Evolutionary conservation across 2,888 invertebrate genomes (phyloP), one percentile per base, ranked within the genome.

Genomic region (Platynereis dumerilii): DNA sequence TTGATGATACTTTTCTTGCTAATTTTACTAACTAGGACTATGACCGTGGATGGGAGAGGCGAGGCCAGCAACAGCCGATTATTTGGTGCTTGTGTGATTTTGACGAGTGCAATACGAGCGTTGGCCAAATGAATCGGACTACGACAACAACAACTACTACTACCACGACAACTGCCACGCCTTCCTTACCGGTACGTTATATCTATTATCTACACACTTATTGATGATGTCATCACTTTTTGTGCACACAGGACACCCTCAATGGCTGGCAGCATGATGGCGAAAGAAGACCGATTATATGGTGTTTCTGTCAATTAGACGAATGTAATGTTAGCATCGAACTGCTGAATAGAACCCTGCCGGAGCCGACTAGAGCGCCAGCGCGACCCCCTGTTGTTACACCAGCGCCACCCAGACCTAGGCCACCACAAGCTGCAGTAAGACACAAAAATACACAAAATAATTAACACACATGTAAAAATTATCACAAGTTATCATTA

Each of bases 1-100:
- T n/a, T n/a, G n/a, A n/a, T 34, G 7, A 34, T 34, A 5, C 12
- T 12, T 34, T 12, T 34, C 34, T 34, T 34, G 12, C 34, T 34
- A 34, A 34, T 12, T 7, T 34, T 34, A 34, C 12, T 24, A 20
- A 44, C n/a, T n/a, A 29, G 26, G 69, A 69, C 64, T 60, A 60
- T 39, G 58, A 52, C 2, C 48, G 64, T 3, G 59, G 60, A 17
- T 69, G 69, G 69, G 64, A 60, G 26, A 28, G 60, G n/a, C 42
- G 60, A 10, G 65, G 65, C 1, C 29, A 60, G 15, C 52, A 58
- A 28, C 58, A 58, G 48, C 67, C 69, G 10, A 69, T 65, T 24
- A 63, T 63, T 26, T 69, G 69, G 69, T 69, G 69, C 45, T 68
- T 69, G 60, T 69, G 69, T 63, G 60, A 69, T 15, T 34, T 24